Evolutionary conservation across 2,888 invertebrate genomes (phyloP).

Genomic region (Torymus texanus): DNA sequence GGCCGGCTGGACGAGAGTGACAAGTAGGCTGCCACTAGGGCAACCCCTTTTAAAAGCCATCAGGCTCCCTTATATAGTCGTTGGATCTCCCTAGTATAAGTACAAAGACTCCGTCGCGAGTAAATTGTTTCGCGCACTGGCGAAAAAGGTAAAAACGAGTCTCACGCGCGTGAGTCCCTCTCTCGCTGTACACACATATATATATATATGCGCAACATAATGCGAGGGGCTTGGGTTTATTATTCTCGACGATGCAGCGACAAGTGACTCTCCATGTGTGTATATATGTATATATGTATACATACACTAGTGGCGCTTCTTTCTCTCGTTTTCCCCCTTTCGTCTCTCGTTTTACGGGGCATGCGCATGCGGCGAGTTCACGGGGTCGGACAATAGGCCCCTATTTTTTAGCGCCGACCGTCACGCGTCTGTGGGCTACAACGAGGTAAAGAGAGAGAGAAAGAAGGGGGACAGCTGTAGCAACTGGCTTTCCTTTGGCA

Average conservation of each 20-base stretch:
- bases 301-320: conserved; percentile 14
- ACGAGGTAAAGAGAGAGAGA: not conserved
- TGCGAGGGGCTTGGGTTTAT: conserved; percentile 15
- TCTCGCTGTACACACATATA: no score
- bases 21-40: no score
- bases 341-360: not conserved
- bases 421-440: conserved; percentile 56
- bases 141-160: not conserved
- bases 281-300: no score
- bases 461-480: conserved; percentile 58
- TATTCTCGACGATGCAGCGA: conserved; percentile 20
- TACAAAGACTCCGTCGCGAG: not conserved
- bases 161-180: not conserved
- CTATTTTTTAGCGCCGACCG: conserved; percentile 62
- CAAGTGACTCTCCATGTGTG: conserved; percentile 30
- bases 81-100: no score
- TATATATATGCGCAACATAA: no score
- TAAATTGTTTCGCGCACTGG: conserved; percentile 5
- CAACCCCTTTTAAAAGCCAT: not conserved
- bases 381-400: conserved; percentile 63
- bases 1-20: no score
- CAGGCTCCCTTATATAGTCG: not conserved
- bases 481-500: conserved; percentile 56
- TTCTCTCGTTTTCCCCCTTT: not conserved
- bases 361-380: conserved; percentile 2